Evolutionary conservation across 2,797 vertebrate genomes (phyloP).

Genomic region (Sphenodon punctatus): DNA sequence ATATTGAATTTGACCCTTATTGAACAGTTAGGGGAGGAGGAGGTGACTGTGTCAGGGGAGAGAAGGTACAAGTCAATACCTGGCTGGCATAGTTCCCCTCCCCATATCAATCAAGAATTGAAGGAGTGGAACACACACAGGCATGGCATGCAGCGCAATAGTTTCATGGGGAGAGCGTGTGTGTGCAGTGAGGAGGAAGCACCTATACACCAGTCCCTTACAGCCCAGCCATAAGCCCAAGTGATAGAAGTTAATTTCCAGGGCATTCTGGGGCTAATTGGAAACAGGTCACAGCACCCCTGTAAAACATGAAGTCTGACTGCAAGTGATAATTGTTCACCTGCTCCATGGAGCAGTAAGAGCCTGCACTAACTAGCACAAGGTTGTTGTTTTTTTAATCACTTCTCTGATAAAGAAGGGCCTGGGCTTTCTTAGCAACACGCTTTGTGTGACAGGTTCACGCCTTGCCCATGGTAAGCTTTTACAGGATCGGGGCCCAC

Average conservation of each 20-base stretch:
- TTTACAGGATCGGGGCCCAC: too few relatives aligned
- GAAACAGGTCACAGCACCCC: conserved; percentile 56
- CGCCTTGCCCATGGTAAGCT: too few relatives aligned
- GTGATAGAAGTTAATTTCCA: conserved; percentile 68
- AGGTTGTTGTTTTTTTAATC: conserved; percentile 50
- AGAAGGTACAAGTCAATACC: too few relatives aligned
- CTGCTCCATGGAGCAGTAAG: conserved; percentile 60
- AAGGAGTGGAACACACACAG: too few relatives aligned
- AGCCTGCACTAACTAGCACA: conserved; percentile 46
- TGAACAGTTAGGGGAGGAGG: too few relatives aligned
- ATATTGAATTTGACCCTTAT: neutral
- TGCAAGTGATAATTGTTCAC: conserved; percentile 71
- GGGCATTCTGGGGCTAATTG: conserved; percentile 58
- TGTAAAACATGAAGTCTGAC: conserved; percentile 53
- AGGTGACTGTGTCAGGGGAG: too few relatives aligned
- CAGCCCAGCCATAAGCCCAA: conserved; percentile 22
- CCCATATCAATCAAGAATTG: too few relatives aligned
- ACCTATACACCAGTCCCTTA: conserved; percentile 26
- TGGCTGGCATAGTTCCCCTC: too few relatives aligned
- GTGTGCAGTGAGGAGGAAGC: neutral
- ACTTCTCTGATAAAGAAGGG: neutral
- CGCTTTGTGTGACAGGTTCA: too few relatives aligned
- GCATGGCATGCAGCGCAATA: neutral
- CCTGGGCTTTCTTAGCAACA: conserved; percentile 11
- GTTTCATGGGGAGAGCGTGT: neutral